Percentiles rank a stretch among this genome's conserved stretches.
Conservation (phyloP, 2,113 vertebrate genomes). For the Harpagus bidentatus region DNA sequence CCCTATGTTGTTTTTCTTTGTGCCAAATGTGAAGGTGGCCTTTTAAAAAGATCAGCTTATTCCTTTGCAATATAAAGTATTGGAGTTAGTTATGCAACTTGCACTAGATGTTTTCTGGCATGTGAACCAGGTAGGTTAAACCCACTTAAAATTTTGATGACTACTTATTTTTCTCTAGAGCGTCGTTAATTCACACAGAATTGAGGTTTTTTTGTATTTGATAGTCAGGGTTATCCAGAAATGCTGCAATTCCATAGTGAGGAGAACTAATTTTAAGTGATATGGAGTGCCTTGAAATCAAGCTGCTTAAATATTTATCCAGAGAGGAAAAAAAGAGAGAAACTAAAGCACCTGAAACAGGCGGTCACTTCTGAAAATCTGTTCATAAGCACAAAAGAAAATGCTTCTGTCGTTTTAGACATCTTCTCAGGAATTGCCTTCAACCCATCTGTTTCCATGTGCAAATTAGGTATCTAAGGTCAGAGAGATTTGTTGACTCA, state of each 20-base stretch:
- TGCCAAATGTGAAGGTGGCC: background rate
- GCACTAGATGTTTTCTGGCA: background rate
- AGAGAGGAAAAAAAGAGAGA: background rate
- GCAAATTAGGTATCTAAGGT: background rate
- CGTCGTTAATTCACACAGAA: background rate
- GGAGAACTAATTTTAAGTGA: background rate
- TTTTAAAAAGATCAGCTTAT: background rate
- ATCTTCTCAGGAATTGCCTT: background rate
- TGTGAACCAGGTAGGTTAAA: background rate
- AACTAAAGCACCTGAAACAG: background rate
- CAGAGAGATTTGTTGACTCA: background rate
- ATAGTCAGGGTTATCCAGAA: background rate
- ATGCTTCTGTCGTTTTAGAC: background rate
- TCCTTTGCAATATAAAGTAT: background rate
- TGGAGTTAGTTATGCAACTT: background rate
- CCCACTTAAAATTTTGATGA: background rate
- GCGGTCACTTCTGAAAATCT: background rate
- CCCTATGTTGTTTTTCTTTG: background rate
- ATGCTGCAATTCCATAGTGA: background rate
- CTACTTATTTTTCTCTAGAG: background rate
- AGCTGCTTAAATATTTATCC: background rate
- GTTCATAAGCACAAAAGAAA: background rate
- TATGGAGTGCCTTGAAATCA: background rate
- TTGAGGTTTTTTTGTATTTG: background rate
- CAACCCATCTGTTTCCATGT: fast-evolving